Percentiles rank a stretch among this genome's conserved stretches.
These are phyloP conservation scores for Meles meles DNA, from an alignment of 2,113 vertebrate genomes.

Conservation along the genomic window DNA sequence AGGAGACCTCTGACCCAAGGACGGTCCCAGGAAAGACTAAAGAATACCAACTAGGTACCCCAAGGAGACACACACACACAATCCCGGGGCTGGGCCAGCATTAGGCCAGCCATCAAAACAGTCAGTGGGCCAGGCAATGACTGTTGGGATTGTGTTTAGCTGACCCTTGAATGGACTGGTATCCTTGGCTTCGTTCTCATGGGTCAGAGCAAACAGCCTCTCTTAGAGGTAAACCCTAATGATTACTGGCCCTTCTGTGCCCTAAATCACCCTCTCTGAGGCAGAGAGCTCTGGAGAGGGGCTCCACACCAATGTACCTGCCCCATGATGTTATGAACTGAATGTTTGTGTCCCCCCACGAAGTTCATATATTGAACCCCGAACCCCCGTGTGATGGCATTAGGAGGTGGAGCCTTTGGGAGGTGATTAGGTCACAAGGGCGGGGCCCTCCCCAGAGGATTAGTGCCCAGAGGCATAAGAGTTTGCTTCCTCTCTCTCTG, in stretches of 20 bases:
- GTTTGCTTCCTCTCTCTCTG: background rate
- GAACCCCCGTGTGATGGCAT: background rate
- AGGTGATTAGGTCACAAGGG: background rate
- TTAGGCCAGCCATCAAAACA: background rate
- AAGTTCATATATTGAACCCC: background rate
- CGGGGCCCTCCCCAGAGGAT: background rate
- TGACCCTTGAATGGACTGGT: background rate
- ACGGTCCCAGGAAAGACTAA: background rate
- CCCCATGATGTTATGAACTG: background rate
- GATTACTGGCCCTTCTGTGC: background rate
- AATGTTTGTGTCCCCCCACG: background rate
- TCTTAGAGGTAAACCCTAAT: background rate
- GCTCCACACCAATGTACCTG: background rate
- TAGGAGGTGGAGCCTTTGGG: background rate
- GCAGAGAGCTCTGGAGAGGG: background rate
- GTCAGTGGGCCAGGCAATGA: background rate
- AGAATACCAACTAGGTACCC: too few relatives aligned
- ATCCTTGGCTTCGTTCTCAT: background rate
- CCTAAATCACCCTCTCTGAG: background rate
- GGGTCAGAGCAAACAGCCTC: background rate
- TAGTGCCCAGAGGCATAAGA: background rate
- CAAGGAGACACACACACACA: background rate
- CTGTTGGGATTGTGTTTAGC: background rate
- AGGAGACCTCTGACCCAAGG: background rate
- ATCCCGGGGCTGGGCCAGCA: background rate